Base-by-base conservation (phyloP, 2,888 invertebrate species). In the Nysson spinosus region DNA sequence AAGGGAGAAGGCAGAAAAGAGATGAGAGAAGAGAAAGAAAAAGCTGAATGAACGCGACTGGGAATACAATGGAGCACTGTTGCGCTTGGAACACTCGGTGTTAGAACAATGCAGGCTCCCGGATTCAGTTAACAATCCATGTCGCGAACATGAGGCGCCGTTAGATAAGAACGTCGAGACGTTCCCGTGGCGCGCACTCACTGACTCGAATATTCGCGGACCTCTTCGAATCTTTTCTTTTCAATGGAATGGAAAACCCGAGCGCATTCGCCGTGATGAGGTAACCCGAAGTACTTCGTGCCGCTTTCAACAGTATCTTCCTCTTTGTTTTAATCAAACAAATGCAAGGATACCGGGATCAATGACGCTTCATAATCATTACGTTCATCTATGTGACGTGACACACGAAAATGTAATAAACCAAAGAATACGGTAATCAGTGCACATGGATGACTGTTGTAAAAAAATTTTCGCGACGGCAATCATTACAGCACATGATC, bases 81-180 rank as follows among this genome's bases (percentile, higher is more conserved):
- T 78, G 69, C 57, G 58, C 61, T 56, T 69, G 68, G 62, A 64
- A 67, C 64, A 52, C 70, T 66, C 70, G 42, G 47, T 49, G 58
- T 14, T 64, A 64, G 73, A 72, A 81, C 80, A 81, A 80, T 80
- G 78, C 77, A 49, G 58, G 61, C 72, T 79, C 69, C 77, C 74
- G 74, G 78, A 75, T 78, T 79, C 75, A 71, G 75, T 75, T 80
- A 80, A 80, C 80, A 80, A 78, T 78, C 78, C 69, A 70, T 70
- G 69, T 65, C 68, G 68, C 69, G 63, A 77, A 77, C 72, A 77
- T 72, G 73, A 70, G 55, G 50, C 72, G 57, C 35, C 67, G 70
- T 68, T 79, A 77, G 80, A 80, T 80, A 78, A 80, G 77, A 79
- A 70, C 58, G 75, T 66, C 69, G 61, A 57, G 62, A 74, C 58